These are phyloP conservation scores for Drosophila eugracilis DNA, from an alignment of 1,140 invertebrate genomes.

Conservation along the genomic window DNA sequence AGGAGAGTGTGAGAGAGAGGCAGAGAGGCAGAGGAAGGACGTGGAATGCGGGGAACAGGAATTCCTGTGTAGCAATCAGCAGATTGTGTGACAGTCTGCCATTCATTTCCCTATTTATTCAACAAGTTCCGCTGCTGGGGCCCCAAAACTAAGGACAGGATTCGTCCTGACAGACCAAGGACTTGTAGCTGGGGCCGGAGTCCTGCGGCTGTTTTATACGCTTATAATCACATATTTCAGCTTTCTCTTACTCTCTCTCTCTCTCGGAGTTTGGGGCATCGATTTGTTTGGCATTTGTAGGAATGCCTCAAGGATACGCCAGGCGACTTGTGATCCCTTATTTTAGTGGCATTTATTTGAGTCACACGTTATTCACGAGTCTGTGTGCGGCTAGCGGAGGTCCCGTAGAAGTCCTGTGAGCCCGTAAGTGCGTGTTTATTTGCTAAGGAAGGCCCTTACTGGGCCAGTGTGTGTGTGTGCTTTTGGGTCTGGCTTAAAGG, in stretches of 20 bases:
- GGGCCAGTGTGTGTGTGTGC: slow-evolving; percentile 37
- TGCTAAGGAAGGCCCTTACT: slow-evolving; percentile 40
- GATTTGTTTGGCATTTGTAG: slow-evolving; percentile 78
- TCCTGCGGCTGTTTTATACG: slow-evolving; percentile 61
- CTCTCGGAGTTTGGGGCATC: slow-evolving; percentile 45
- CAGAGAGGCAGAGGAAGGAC: not conserved
- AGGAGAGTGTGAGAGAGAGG: too few relatives aligned
- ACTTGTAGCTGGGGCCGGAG: too few relatives aligned
- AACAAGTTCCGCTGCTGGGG: slow-evolving; percentile 66
- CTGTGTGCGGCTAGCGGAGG: slow-evolving; percentile 20
- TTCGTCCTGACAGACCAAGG: slow-evolving; percentile 46
- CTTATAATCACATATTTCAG: slow-evolving; percentile 73
- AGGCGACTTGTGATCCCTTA: slow-evolving; percentile 59
- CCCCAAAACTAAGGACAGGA: slow-evolving; percentile 48
- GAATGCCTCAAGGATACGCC: slow-evolving; percentile 70
- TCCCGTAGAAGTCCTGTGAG: slow-evolving; percentile 56
- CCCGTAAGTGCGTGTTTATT: slow-evolving; percentile 77
- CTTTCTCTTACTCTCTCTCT: slow-evolving; percentile 5
- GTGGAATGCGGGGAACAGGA: slow-evolving; percentile 37
- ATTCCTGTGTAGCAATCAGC: slow-evolving; percentile 73
- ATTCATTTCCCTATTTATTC: slow-evolving; percentile 81
- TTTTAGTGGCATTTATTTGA: slow-evolving; percentile 77
- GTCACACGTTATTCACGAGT: slow-evolving; percentile 65
- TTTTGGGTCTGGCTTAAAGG: slow-evolving; percentile 60
- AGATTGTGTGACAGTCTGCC: slow-evolving; percentile 56